A percentile compares a stretch with the other conserved stretches of the same genome.
Conservation (phyloP, 2,888 invertebrate genomes). For the Sussaba pulchella region DNA sequence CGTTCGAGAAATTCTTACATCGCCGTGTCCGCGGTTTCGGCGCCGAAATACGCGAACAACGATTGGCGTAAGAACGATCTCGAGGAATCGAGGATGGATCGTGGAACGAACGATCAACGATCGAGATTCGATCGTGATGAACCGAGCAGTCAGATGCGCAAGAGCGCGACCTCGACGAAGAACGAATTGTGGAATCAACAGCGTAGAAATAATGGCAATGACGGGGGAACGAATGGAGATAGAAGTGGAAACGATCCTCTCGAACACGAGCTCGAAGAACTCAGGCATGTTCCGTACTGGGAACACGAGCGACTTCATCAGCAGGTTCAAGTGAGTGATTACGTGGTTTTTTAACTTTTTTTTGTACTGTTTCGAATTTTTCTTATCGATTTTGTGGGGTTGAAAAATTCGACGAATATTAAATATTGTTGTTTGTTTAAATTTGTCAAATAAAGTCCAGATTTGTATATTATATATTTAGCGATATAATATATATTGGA, state of each 20-base stretch:
- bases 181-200: constrained; percentile 75
- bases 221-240: constrained; percentile 52
- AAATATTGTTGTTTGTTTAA: too few species aligned
- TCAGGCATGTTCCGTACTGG: constrained; percentile 69
- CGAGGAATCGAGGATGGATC: constrained; percentile 72
- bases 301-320: constrained; percentile 44
- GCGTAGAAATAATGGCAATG: constrained; percentile 54
- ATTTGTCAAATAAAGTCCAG: too few species aligned
- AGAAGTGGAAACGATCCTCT: constrained; percentile 74
- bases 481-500: too few species aligned
- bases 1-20: constrained; percentile 79
- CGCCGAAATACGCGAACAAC: constrained; percentile 76
- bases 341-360: constrained; percentile 6
- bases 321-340: constrained; percentile 65
- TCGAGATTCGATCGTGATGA: constrained; percentile 72
- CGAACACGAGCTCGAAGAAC: constrained; percentile 78
- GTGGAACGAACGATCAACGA: constrained; percentile 46
- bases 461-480: too few species aligned
- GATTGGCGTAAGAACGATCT: constrained; percentile 81
- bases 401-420: too few species aligned
- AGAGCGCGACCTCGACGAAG: constrained; percentile 68
- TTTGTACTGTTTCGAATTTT: not conserved
- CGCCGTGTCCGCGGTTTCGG: constrained; percentile 80
- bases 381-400: too few species aligned
- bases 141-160: constrained; percentile 72